Evolutionary conservation across 2,888 invertebrate species (phyloP).

Genomic region (Acrocyrtus sp.): DNA sequence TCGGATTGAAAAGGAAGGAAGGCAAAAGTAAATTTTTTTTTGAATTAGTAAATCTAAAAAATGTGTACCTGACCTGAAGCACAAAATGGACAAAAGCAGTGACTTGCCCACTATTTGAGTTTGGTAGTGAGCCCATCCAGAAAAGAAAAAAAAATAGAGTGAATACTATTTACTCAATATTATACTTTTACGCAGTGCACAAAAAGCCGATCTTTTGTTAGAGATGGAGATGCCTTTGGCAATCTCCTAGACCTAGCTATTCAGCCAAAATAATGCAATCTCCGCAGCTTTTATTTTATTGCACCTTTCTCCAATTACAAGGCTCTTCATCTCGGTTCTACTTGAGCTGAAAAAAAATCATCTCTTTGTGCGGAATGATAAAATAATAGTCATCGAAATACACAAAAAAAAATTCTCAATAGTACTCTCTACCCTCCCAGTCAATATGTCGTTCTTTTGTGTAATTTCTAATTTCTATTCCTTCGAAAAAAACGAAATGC

Average conservation of each 20-base stretch:
- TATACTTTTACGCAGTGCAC: slow-evolving; percentile 3
- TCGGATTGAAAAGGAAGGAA: slow-evolving; percentile 9
- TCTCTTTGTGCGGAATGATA: not conserved
- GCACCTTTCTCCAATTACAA: slow-evolving; percentile 52
- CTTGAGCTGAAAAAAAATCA: not conserved
- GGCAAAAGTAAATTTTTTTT: slow-evolving; percentile 30
- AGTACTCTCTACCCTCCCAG: slow-evolving; percentile 36
- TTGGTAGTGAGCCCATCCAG: not conserved
- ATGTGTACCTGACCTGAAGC: not conserved
- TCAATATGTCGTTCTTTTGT: slow-evolving; percentile 35
- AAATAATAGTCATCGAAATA: slow-evolving; percentile 1
- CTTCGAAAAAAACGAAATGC: not conserved
- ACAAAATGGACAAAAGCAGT: no score
- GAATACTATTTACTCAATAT: slow-evolving; percentile 42
- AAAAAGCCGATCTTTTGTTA: slow-evolving; percentile 32
- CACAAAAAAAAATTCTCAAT: not conserved
- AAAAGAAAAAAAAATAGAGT: slow-evolving; percentile 22
- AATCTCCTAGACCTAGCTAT: not conserved
- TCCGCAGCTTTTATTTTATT: slow-evolving; percentile 18
- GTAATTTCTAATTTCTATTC: not conserved
- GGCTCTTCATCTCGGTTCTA: slow-evolving; percentile 29
- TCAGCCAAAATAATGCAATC: no score
- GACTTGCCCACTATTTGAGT: not conserved
- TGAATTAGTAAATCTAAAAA: not conserved
- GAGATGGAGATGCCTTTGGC: slow-evolving; percentile 1